These are phyloP conservation scores for Furnarius figulus DNA, from an alignment of 2,113 vertebrate genomes.

Conservation along the genomic window DNA sequence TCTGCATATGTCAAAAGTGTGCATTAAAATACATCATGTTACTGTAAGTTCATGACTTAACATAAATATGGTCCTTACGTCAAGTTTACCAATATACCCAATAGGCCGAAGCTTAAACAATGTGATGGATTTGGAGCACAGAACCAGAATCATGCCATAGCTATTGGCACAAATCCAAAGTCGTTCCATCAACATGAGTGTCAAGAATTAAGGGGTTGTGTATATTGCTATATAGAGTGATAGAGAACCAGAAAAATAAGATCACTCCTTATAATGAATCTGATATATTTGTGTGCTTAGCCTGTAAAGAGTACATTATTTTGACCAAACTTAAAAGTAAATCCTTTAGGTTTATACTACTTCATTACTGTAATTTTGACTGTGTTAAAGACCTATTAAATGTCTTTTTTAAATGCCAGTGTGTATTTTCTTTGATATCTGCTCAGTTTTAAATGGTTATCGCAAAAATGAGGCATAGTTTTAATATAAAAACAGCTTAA, in stretches of 20 bases:
- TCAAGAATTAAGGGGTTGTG: not conserved
- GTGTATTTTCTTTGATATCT: not conserved
- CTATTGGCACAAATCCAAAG: not conserved
- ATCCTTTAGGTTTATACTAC: not conserved
- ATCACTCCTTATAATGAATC: not conserved
- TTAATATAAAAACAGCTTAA: not conserved
- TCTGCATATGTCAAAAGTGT: not conserved
- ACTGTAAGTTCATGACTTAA: not conserved
- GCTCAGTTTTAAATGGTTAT: not conserved
- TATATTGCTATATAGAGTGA: not conserved
- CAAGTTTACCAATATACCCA: not conserved
- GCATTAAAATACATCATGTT: not conserved
- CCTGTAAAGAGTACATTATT: not conserved
- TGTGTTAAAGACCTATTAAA: not conserved
- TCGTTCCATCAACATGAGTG: not conserved
- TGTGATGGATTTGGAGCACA: fast-evolving
- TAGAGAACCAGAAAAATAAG: not conserved
- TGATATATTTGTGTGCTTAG: not conserved
- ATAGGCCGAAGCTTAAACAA: not conserved
- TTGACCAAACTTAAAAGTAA: not conserved
- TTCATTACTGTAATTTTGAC: not conserved
- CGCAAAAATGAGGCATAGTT: not conserved
- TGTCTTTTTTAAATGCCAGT: not conserved
- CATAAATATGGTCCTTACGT: not conserved
- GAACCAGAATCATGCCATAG: not conserved